Base-by-base conservation (phyloP, 2,888 invertebrate genomes). In the Hemicrepidius hirtus region DNA sequence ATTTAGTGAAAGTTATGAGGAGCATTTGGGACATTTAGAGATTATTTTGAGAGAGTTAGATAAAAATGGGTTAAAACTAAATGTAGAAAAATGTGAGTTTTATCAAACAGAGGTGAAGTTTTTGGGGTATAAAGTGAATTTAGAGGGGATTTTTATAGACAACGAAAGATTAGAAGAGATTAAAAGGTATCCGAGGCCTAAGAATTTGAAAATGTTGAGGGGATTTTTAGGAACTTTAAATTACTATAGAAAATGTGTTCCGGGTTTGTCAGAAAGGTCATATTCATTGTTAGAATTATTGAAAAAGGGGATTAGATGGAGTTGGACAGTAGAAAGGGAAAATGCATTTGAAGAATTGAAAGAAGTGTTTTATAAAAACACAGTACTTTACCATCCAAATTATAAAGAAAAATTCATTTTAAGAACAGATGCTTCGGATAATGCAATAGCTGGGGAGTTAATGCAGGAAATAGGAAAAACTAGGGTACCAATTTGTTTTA, bases 401-500 rank as follows among this genome's bases (percentile, higher is more conserved):
- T 66, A 41, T 13, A 5, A 28, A 1, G 3, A 24, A 28, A 13
- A 9, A 0, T 62, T 64, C 10, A 37, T 64, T 13, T 20, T 64
- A 20, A 18, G 35, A 35, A 64, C 64, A 3, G 64, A 64, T 50
- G 64, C 50, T 1, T 35, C 37, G 0, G 21, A 50, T 37, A 18
- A 0, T 20, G 49, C 50, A 3, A 18, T 64, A 2, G 20, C 64
- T 1, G 64, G 35, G 1, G 64, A 9, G 3, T 28, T 50, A 18
- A 6, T 35, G 1, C 64, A 64, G 20, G 6, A 20, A 6, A 35
- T 18, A 13, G 37, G 50, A 0, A 20, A 12, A 1, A 2, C 0
- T 35, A 49, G 50, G 6, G 50, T 50, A 53, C 62, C 60, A 1
- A 41, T 68, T 13, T 53, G 24, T 40, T 69, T 68, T 46, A 40